Conservation (phyloP, 1,140 invertebrate genomes). For the Theocolax elegans region DNA sequence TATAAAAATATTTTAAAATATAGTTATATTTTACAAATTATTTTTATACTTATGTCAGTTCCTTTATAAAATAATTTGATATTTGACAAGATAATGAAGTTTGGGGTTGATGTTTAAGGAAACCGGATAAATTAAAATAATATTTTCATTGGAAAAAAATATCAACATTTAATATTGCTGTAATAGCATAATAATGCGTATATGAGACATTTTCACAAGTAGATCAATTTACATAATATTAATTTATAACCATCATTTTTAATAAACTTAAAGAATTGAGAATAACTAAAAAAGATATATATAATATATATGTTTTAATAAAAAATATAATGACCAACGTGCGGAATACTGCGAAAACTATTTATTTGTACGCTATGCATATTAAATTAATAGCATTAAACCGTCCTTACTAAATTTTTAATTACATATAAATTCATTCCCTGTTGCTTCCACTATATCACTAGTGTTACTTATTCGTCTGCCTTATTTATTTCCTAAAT, state of each 20-base stretch:
- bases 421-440: conserved; percentile 32
- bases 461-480: conserved; percentile 22
- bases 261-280: no score
- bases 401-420: conserved; percentile 14
- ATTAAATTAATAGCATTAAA: conserved; percentile 20
- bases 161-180: conserved; percentile 19
- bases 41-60: no score
- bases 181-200: conserved; percentile 8
- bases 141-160: conserved; percentile 27
- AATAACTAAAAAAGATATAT: neutral
- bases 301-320: neutral
- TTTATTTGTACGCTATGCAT: conserved; percentile 30
- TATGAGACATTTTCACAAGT: no score
- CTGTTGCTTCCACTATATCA: conserved; percentile 26
- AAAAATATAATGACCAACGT: neutral
- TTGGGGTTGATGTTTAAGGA: no score
- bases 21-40: no score
- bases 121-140: conserved; percentile 32
- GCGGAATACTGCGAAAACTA: conserved; percentile 22
- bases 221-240: no score
- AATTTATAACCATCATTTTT: no score
- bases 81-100: no score
- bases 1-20: no score
- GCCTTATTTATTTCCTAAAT: conserved; percentile 11
- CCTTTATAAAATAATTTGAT: no score